Percentiles rank a stretch among this genome's conserved stretches.
Evolutionary conservation across 53 echinoderm and acorn worm genomes (phyloP).

Genomic region (Henricia sp.): DNA sequence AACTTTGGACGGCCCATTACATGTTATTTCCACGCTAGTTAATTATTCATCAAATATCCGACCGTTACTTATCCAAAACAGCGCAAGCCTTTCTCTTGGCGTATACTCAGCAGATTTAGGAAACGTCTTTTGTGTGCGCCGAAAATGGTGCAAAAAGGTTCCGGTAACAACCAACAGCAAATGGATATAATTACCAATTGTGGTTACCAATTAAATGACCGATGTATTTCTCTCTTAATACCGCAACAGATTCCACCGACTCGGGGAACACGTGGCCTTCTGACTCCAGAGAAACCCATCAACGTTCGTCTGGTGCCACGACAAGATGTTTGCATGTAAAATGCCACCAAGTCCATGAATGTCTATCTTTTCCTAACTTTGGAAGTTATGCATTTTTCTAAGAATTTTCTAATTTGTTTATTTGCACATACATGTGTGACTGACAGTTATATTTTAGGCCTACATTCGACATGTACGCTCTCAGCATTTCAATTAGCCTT

Average conservation of each 20-base stretch:
- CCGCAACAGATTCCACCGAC: conserved; percentile 22
- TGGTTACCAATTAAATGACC: not conserved
- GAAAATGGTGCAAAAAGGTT: not conserved
- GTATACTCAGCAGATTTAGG: not conserved
- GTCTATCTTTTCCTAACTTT: not conserved
- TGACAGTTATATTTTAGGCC: no score
- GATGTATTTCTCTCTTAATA: not conserved
- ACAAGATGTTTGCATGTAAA: not conserved
- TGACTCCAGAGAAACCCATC: conserved; percentile 25
- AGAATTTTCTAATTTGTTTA: no score
- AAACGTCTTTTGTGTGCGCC: not conserved
- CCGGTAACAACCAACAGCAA: not conserved
- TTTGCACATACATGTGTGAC: no score
- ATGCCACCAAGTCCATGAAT: not conserved
- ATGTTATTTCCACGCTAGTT: no score
- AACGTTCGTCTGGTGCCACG: conserved; percentile 21
- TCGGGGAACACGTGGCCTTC: conserved; percentile 32
- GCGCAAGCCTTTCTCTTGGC: not conserved
- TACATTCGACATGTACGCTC: no score
- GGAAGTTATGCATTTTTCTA: no score
- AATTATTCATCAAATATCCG: no score
- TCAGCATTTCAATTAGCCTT: no score
- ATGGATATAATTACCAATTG: not conserved
- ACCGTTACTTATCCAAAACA: no score
- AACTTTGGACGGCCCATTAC: no score